Evolutionary conservation across 2,797 vertebrate species (phyloP).

Genomic region (Telmatherina bonti): DNA sequence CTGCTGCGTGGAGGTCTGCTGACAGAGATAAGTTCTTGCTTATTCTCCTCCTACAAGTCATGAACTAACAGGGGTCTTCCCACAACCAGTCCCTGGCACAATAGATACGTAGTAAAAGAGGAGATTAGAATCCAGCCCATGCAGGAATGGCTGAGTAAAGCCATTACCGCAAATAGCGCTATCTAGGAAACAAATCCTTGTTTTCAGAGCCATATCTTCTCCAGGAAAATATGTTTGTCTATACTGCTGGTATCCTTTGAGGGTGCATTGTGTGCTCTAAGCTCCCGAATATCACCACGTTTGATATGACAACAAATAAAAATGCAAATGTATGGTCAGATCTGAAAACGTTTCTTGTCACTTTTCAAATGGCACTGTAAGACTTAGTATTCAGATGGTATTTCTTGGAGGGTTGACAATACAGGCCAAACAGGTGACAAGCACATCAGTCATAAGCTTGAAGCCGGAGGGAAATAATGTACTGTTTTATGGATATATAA

Average conservation of each 20-base stretch:
- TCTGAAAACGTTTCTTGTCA: slow-evolving; percentile 45
- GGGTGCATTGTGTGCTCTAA: slow-evolving; percentile 28
- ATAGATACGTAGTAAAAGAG: slow-evolving; percentile 51
- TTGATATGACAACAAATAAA: slow-evolving; percentile 56
- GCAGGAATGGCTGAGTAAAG: slow-evolving; percentile 51
- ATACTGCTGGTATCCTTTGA: slow-evolving; percentile 19
- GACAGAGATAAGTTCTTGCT: slow-evolving; percentile 72
- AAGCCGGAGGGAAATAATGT: slow-evolving; percentile 69
- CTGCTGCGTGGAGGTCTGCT: slow-evolving; percentile 69
- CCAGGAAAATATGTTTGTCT: slow-evolving; percentile 35
- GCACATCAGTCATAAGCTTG: slow-evolving; percentile 70
- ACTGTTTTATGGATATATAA: slow-evolving; percentile 77
- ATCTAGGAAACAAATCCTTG: slow-evolving; percentile 60
- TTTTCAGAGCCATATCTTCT: slow-evolving; percentile 44
- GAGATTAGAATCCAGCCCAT: slow-evolving; percentile 59
- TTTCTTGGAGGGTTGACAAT: slow-evolving; percentile 52
- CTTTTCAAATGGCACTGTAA: slow-evolving; percentile 31
- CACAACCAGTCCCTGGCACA: slow-evolving; percentile 47
- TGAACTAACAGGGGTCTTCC: slow-evolving; percentile 54
- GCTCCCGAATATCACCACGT: slow-evolving; percentile 2
- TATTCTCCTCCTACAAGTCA: slow-evolving; percentile 51
- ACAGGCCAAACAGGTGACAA: slow-evolving; percentile 67
- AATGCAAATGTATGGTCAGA: slow-evolving; percentile 46
- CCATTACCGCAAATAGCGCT: slow-evolving; percentile 54
- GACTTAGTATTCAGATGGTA: slow-evolving; percentile 54